Evolutionary conservation across 2,113 vertebrate species (phyloP).

Genomic region (Dunckerocampus dactyliophorus): DNA sequence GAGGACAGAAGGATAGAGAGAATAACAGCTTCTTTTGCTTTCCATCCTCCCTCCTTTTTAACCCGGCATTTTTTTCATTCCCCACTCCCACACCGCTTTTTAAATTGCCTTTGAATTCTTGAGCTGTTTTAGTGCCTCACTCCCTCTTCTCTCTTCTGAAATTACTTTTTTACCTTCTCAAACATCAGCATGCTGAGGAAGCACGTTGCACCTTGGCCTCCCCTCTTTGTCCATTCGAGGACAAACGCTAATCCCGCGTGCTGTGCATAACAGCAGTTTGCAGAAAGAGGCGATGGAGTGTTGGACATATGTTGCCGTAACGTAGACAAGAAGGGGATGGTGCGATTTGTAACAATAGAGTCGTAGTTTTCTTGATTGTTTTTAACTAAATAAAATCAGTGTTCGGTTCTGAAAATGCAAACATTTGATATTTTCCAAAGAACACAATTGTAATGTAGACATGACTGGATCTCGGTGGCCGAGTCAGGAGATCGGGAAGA

Average conservation of each 20-base stretch:
- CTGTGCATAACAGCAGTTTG: slow-evolving; percentile 16
- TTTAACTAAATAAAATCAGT: no score
- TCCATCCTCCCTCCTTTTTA: slow-evolving; percentile 74
- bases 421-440: no score
- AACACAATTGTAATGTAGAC: no score
- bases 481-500: no score
- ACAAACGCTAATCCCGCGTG: slow-evolving; percentile 51
- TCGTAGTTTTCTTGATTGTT: no score
- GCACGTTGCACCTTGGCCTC: slow-evolving; percentile 67
- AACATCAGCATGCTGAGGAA: slow-evolving; percentile 73
- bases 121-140: slow-evolving; percentile 78
- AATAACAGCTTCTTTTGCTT: slow-evolving; percentile 77
- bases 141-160: slow-evolving; percentile 74
- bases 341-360: no score
- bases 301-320: slow-evolving; percentile 14
- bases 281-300: slow-evolving; percentile 6
- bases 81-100: slow-evolving; percentile 80
- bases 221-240: slow-evolving; percentile 61
- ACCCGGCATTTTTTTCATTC: slow-evolving; percentile 75
- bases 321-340: no score
- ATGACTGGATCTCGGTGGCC: no score
- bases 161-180: slow-evolving; percentile 78
- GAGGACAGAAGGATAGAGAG: slow-evolving; percentile 51
- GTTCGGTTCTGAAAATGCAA: no score
- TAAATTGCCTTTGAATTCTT: slow-evolving; percentile 83